phyloP scores from a whole-genome alignment of 2,113 vertebrate species.

The Mystacornis crossleyi region DNA sequence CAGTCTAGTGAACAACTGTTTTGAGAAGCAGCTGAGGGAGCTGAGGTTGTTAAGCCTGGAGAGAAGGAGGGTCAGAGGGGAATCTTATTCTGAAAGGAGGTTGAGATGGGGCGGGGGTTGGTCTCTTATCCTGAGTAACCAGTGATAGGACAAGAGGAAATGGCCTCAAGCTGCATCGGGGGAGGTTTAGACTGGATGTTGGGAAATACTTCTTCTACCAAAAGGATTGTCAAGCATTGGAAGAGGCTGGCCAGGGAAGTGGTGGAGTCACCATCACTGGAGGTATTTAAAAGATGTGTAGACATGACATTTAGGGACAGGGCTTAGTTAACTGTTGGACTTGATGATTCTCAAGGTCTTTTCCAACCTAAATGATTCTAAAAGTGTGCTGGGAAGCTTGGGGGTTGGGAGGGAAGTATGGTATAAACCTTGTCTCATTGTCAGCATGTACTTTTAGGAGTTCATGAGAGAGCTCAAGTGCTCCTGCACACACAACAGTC shows the following conservation, averaged over 20 bases:
- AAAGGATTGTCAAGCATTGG: neutral
- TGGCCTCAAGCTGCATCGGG: neutral
- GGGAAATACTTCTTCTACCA: neutral
- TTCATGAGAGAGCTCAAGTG: neutral
- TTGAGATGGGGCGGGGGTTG: fast-evolving
- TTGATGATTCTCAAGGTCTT: neutral
- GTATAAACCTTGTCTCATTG: neutral
- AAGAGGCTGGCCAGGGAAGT: neutral
- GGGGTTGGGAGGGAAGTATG: fast-evolving
- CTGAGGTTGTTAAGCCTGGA: neutral
- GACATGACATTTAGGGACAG: neutral
- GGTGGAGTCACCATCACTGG: fast-evolving
- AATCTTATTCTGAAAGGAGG: neutral
- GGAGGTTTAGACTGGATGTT: neutral
- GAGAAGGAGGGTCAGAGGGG: neutral
- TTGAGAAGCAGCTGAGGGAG: neutral
- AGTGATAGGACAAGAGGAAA: neutral
- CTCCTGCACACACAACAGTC: neutral
- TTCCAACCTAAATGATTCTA: neutral
- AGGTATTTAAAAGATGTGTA: neutral
- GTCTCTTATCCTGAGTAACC: neutral
- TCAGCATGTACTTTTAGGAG: neutral
- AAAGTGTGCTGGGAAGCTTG: neutral
- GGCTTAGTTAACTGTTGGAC: neutral
- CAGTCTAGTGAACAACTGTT: neutral